Evolutionary conservation across 64 coral and sea anemone genomes (phyloP).

Genomic region (Orbicella faveolata): DNA sequence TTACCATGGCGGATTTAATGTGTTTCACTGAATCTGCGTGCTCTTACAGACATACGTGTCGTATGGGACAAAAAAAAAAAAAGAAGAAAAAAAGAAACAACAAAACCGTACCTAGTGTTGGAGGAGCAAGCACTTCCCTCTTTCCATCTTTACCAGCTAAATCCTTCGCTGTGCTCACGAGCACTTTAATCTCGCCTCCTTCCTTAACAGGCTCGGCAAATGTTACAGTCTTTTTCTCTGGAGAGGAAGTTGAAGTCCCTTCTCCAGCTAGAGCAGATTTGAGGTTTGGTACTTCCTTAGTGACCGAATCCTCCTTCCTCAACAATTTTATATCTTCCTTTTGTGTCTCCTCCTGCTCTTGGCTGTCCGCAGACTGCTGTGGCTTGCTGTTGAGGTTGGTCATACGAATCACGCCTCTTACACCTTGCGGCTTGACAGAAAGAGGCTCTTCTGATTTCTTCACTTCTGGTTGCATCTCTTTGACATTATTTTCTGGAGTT

Average conservation of each 20-base stretch:
- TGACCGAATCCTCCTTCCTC: constrained; percentile 1
- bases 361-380: not conserved
- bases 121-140: constrained; percentile 8
- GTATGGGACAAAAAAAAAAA: not conserved
- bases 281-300: not conserved
- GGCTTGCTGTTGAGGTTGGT: not conserved
- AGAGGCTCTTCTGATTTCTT: not conserved
- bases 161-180: constrained; percentile 1
- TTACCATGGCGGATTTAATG: no score
- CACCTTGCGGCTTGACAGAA: not conserved
- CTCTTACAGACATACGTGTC: not conserved
- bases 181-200: constrained; percentile 13
- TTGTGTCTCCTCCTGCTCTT: not conserved
- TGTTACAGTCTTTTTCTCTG: constrained; percentile 68
- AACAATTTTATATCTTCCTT: constrained; percentile 2
- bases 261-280: constrained; percentile 37
- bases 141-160: constrained; percentile 32
- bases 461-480: not conserved
- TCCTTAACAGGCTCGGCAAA: constrained; percentile 59
- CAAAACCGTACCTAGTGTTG: constrained; percentile 21
- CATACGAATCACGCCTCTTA: constrained; percentile 31
- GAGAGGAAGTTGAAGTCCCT: not conserved
- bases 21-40: no score
- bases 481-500: not conserved
- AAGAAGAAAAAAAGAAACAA: not conserved